Conservation (phyloP, 2,888 invertebrate genomes). For the Antitype chi region DNA sequence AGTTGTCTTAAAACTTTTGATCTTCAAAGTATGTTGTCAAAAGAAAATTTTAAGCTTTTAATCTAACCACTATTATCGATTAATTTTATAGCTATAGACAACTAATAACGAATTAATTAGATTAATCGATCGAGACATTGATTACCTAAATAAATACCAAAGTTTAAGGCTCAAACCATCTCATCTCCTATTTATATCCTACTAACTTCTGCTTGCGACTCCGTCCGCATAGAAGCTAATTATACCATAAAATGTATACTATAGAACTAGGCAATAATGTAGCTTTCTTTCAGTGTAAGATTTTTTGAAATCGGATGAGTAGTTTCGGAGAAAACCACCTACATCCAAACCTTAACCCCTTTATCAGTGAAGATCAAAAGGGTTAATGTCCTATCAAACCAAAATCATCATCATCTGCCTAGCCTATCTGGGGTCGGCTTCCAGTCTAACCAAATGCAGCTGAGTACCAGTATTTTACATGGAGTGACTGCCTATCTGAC, state of each 20-base stretch:
- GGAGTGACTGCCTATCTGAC: no score
- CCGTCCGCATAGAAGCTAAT: not conserved
- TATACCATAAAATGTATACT: not conserved
- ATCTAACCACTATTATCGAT: not conserved
- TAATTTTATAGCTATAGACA: not conserved
- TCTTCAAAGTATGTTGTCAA: not conserved
- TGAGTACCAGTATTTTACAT: no score
- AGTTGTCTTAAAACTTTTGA: not conserved
- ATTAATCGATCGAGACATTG: not conserved
- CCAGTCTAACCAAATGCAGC: no score
- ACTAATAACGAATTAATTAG: not conserved
- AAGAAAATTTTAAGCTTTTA: not conserved
- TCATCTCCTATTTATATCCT: not conserved
- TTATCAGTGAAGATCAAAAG: not conserved
- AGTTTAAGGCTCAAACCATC: no score
- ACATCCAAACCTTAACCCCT: not conserved
- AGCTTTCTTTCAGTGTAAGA: not conserved
- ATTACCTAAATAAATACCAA: not conserved
- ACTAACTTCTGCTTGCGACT: not conserved
- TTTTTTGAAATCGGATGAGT: not conserved
- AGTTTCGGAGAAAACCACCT: not conserved
- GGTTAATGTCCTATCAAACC: not conserved
- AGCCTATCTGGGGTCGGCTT: no score
- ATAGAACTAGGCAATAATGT: no score
- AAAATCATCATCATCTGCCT: not conserved